Conservation (phyloP, 2,888 invertebrate genomes). For the Lycocerus yunnanus region DNA sequence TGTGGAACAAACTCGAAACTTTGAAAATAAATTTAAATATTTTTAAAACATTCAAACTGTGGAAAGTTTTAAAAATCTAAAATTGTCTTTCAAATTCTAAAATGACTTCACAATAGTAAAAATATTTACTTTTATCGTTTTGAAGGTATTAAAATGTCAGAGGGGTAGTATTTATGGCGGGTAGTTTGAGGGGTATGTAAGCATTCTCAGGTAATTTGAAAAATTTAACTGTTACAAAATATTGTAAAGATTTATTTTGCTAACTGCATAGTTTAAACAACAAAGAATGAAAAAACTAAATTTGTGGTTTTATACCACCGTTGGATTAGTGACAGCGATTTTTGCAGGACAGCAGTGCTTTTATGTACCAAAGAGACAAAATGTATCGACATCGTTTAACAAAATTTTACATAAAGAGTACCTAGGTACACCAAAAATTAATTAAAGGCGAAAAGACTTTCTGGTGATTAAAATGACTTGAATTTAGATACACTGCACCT, state of each 20-base stretch:
- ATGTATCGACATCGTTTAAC: too few relatives aligned
- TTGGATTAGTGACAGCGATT: too few relatives aligned
- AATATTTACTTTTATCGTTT: neutral
- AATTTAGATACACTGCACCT: too few relatives aligned
- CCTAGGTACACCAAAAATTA: too few relatives aligned
- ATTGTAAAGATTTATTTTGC: neutral
- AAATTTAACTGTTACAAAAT: neutral
- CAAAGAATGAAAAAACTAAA: too few relatives aligned
- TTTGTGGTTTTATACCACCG: too few relatives aligned
- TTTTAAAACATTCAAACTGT: neutral
- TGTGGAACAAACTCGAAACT: neutral
- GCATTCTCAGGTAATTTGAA: neutral
- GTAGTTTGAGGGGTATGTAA: neutral
- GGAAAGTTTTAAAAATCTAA: neutral
- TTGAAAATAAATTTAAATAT: neutral
- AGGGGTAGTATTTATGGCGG: neutral
- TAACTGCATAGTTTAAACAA: too few relatives aligned
- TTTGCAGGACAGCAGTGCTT: too few relatives aligned
- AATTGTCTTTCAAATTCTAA: neutral
- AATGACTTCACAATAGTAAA: neutral
- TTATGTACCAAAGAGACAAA: too few relatives aligned
- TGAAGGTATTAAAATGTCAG: neutral
- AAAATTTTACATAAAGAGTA: too few relatives aligned
- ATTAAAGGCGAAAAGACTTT: too few relatives aligned
- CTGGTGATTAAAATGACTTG: too few relatives aligned